phyloP scores from a whole-genome alignment of 2,113 vertebrate genomes.

The Gambusia affinis region DNA sequence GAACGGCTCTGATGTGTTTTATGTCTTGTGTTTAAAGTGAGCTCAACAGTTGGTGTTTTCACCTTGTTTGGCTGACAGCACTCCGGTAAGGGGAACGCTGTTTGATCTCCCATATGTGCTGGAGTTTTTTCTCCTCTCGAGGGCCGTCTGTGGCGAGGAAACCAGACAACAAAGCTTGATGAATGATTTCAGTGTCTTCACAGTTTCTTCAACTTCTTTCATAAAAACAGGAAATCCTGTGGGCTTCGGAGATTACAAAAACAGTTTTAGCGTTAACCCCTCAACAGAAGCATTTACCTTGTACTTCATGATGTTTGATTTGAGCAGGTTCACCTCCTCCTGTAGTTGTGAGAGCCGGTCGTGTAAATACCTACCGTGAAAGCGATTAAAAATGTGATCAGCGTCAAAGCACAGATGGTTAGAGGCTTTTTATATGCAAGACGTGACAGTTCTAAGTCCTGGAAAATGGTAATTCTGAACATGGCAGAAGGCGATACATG shows the following conservation, averaged over 20 bases:
- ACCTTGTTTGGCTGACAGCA: constrained; percentile 98
- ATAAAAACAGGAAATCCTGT: background rate
- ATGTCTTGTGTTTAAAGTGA: constrained; percentile 13
- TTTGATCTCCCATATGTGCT: constrained; percentile 83
- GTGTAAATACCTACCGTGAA: constrained; percentile 86
- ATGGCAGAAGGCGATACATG: background rate
- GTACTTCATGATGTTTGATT: constrained; percentile 94
- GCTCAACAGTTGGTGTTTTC: constrained; percentile 27
- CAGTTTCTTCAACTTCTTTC: background rate
- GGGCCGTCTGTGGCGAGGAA: constrained; percentile 82
- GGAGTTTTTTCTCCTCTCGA: constrained; percentile 91
- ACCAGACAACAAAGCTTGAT: background rate
- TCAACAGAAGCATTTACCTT: constrained; percentile 76
- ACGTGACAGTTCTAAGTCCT: background rate
- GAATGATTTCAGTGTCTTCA: background rate
- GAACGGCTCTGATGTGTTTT: constrained; percentile 1
- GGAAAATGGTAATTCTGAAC: background rate
- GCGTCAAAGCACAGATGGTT: background rate
- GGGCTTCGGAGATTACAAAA: background rate
- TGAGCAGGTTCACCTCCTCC: constrained; percentile 92
- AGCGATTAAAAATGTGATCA: background rate
- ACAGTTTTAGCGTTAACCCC: background rate
- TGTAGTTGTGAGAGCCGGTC: constrained; percentile 94
- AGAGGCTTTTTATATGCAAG: background rate
- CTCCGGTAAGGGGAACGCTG: constrained; percentile 89